These are phyloP conservation scores for Anthopleura xanthogrammica DNA, from an alignment of 92 coral and sea anemone genomes.

Conservation along the genomic window DNA sequence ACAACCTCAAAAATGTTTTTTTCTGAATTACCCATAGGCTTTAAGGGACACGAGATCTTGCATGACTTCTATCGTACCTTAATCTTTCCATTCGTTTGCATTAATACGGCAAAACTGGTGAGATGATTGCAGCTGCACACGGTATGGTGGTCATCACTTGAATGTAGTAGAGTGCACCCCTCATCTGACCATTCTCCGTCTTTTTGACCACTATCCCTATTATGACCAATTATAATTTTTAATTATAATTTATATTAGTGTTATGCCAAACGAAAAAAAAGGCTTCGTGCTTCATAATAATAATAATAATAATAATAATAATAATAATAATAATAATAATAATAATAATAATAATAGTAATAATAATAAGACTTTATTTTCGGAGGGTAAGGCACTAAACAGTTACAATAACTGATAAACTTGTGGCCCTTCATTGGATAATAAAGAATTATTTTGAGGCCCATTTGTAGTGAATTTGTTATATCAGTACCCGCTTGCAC, in stretches of 20 bases:
- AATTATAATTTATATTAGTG: background rate
- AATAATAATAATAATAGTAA: too few relatives aligned
- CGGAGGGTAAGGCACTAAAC: too few relatives aligned
- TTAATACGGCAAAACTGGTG: background rate
- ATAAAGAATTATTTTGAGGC: too few relatives aligned
- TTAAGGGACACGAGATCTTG: background rate
- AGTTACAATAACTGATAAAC: too few relatives aligned
- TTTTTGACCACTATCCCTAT: background rate
- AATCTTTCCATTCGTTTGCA: background rate
- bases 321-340: too few relatives aligned
- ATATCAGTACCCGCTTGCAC: too few relatives aligned
- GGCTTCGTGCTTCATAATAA: too few relatives aligned
- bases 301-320: too few relatives aligned
- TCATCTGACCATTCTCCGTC: background rate
- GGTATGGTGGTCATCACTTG: background rate
- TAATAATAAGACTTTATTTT: too few relatives aligned
- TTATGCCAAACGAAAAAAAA: too few relatives aligned
- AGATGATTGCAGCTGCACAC: slow-evolving; percentile 1
- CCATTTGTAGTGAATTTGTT: too few relatives aligned
- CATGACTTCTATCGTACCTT: background rate
- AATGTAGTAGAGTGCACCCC: background rate
- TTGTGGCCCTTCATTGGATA: too few relatives aligned
- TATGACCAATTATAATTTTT: background rate
- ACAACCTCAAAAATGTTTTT: background rate
- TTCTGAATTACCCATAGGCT: background rate